Evolutionary conservation across 2,113 vertebrate species (phyloP), one percentile per base, ranked within the genome.

Genomic region (Halichoeres trimaculatus): DNA sequence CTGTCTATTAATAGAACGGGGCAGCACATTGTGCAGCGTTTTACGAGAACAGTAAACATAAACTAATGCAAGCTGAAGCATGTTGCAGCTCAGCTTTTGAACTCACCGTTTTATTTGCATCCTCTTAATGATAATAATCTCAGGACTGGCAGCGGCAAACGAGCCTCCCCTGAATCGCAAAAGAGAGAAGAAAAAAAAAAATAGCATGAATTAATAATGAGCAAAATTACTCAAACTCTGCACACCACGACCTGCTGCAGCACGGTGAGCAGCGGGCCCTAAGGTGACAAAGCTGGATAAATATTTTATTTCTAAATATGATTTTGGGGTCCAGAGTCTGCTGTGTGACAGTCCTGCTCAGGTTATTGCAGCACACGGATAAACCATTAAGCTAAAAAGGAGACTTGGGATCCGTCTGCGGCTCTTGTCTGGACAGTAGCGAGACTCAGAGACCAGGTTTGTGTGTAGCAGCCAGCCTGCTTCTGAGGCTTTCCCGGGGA

Each of bases 271-370:
- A 56, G 64, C 22, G 67, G 80, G 88, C 90, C 89, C 90, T 72
- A 80, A 91, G 89, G 91, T 93, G 91, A 86, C 89, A 89, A 74
- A 66, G 56, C 78, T 72, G 22, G 85, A 88, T 92, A 85, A 92
- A 93, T 94, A 91, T 93, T 94, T 92, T 41, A 93, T 86, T 63
- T 85, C 78, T 89, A 92, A 93, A 91, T 88, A 91, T 76, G 90
- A 90, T 83, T 91, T 87, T 72, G 80, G 75, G 74, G 72, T 80
- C 50, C 47, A 22, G 64, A 38, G 71, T 30, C 48, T 54, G 76
- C 41, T 41, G 68, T 63, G 58, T 75, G 81, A 75, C 74, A 81
- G 50, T 43, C 45, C 61, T 40, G 48, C 52, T 17, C 75, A 55
- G 55, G 66, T 72, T 61, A 41, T 57, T 53, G 35, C 65, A 65